These are phyloP conservation scores for Chaenogobius annularis DNA, from an alignment of 2,113 vertebrate species.

Conservation along the genomic window DNA sequence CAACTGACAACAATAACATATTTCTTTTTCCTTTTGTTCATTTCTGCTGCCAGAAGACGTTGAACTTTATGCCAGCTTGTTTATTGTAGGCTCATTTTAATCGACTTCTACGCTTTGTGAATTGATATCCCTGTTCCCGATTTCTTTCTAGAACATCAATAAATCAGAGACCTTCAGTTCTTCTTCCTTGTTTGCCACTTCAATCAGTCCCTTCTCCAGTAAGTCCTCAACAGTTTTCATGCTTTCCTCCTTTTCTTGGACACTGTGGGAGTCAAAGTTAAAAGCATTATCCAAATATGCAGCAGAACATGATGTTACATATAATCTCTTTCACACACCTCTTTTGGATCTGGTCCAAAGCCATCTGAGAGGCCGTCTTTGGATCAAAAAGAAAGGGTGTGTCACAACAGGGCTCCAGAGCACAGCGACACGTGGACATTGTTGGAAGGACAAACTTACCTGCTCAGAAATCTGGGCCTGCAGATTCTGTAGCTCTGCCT, in stretches of 20 bases:
- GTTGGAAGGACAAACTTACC: slow-evolving; percentile 73
- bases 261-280: slow-evolving; percentile 54
- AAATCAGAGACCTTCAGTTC: slow-evolving; percentile 82
- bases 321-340: slow-evolving; percentile 60
- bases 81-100: no score
- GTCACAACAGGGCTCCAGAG: slow-evolving; percentile 15
- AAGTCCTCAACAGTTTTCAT: slow-evolving; percentile 91
- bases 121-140: background rate
- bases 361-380: slow-evolving; percentile 68
- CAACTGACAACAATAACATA: no score
- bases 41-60: no score
- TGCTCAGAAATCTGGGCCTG: slow-evolving; percentile 89
- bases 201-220: slow-evolving; percentile 90
- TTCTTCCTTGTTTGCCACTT: slow-evolving; percentile 95
- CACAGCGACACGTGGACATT: background rate
- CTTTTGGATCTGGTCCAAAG: slow-evolving; percentile 75
- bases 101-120: no score
- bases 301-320: background rate
- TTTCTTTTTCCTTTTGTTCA: no score
- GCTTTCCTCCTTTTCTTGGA: slow-evolving; percentile 89
- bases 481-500: slow-evolving; percentile 88
- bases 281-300: slow-evolving; percentile 1
- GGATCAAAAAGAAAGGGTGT: slow-evolving; percentile 5
- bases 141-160: background rate
- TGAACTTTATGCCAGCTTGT: no score